These are phyloP conservation scores for Ivindomyrus marchei DNA, from an alignment of 2,113 vertebrate genomes.

Conservation along the genomic window DNA sequence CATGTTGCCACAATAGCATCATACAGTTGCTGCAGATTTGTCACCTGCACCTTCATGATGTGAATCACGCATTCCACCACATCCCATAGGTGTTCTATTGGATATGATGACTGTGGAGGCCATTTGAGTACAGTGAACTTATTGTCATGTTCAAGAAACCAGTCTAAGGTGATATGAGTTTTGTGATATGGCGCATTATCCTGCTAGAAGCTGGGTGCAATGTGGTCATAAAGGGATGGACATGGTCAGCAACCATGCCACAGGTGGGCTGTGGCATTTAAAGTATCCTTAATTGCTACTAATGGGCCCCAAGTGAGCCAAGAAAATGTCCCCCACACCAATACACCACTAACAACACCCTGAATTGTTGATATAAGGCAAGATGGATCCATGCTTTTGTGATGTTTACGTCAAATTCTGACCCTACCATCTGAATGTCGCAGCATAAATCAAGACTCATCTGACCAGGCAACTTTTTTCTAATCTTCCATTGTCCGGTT, in stretches of 20 bases:
- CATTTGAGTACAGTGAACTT: neutral
- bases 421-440: neutral
- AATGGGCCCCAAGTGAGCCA: neutral
- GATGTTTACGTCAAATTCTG: neutral
- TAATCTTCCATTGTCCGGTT: neutral
- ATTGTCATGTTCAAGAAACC: neutral
- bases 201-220: neutral
- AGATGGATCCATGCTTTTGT: neutral
- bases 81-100: too few relatives aligned
- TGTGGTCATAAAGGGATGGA: neutral
- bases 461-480: neutral
- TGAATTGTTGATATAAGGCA: neutral
- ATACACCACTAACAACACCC: neutral
- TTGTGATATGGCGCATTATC: neutral
- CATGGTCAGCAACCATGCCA: neutral
- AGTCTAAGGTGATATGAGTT: neutral
- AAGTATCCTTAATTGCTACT: neutral
- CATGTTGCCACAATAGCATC: too few relatives aligned
- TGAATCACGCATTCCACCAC: too few relatives aligned
- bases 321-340: neutral
- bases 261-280: neutral
- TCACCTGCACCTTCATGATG: too few relatives aligned
- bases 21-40: too few relatives aligned
- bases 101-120: too few relatives aligned
- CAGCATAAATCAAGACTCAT: neutral